Evolutionary conservation across 2,888 invertebrate genomes (phyloP).

Genomic region (Nipponacmea schrenckii): DNA sequence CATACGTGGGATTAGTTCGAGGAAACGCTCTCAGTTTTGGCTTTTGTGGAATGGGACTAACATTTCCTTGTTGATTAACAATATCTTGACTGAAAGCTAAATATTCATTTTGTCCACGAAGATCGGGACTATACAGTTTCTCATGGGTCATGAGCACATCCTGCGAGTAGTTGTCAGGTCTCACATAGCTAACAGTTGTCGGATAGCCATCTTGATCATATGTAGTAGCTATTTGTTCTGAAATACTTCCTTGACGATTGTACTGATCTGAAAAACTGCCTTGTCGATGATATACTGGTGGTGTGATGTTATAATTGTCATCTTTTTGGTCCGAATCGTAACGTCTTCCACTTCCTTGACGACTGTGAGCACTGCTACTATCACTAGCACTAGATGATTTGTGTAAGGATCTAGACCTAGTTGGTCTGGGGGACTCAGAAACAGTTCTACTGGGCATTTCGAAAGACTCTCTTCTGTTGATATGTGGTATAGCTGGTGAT

Average conservation of each 20-base stretch:
- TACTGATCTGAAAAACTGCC: no score
- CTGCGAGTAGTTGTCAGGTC: constrained; percentile 32
- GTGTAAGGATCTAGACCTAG: constrained; percentile 34
- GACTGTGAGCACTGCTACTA: constrained; percentile 30
- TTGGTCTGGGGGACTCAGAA: constrained; percentile 52
- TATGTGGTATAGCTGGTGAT: constrained; percentile 44
- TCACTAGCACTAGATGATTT: constrained; percentile 28
- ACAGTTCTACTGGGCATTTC: constrained; percentile 39
- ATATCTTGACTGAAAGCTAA: constrained; percentile 61
- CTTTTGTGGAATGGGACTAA: constrained; percentile 50
- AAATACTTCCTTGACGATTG: constrained; percentile 36
- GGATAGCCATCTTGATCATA: constrained; percentile 33
- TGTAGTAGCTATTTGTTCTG: constrained; percentile 25
- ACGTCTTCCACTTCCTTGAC: constrained; percentile 34
- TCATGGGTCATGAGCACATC: constrained; percentile 32
- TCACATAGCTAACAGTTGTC: constrained; percentile 33
- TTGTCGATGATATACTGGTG: constrained; percentile 17
- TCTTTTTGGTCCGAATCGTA: constrained; percentile 9
- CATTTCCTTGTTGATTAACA: constrained; percentile 51
- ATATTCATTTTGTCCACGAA: constrained; percentile 43
- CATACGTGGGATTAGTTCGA: constrained; percentile 65
- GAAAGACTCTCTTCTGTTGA: constrained; percentile 40
- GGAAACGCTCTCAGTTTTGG: constrained; percentile 65
- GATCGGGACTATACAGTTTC: constrained; percentile 39
- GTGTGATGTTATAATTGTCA: constrained; percentile 15